These are phyloP conservation scores for Silvanus unidentatus DNA, from an alignment of 2,888 invertebrate genomes.

Conservation along the genomic window DNA sequence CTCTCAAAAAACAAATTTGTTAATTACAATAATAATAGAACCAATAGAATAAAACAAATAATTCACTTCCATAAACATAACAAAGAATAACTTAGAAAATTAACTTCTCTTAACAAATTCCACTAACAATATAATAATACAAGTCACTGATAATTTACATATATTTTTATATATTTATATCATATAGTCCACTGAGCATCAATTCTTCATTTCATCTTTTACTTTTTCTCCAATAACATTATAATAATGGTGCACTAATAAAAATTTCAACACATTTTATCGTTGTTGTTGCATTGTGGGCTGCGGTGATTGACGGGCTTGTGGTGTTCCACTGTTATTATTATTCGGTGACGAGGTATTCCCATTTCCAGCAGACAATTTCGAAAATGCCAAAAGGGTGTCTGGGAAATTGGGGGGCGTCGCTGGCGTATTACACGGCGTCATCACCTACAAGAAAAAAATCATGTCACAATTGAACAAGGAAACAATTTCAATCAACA, in stretches of 20 bases:
- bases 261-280: conserved; percentile 24
- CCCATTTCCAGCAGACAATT: conserved; percentile 68
- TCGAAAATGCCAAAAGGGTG: conserved; percentile 80
- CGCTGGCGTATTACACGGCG: conserved; percentile 90
- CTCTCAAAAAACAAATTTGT: no score
- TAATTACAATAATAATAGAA: no score
- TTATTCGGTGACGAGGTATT: conserved; percentile 49
- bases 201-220: neutral
- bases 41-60: no score
- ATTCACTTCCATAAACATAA: no score
- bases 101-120: conserved; percentile 21
- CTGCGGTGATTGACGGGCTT: conserved; percentile 39
- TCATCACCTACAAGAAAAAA: conserved; percentile 64
- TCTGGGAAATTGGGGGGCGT: conserved; percentile 94
- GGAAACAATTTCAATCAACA: no score
- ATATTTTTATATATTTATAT: neutral
- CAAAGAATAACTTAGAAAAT: conserved; percentile 1
- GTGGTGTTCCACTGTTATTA: conserved; percentile 37
- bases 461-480: neutral
- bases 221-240: neutral
- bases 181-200: conserved; percentile 24
- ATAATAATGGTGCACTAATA: conserved; percentile 3
- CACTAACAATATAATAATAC: conserved; percentile 22
- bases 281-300: conserved; percentile 42
- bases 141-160: conserved; percentile 19